Base-by-base conservation (phyloP, 2,888 invertebrate species). In the Galerucella calmariensis region DNA sequence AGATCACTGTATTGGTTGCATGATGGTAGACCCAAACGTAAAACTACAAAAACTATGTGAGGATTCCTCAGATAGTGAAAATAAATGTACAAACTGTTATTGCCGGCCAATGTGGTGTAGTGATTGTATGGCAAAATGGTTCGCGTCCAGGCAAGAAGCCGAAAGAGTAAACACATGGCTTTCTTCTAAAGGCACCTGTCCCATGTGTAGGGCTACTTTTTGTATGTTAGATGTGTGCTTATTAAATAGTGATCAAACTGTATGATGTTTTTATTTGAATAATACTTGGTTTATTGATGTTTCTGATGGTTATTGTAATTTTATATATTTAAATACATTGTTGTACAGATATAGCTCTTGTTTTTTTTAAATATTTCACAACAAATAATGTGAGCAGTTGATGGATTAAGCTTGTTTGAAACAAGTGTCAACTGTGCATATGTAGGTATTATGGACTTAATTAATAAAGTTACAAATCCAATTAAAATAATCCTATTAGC, bases 51-150 rank as follows among this genome's bases (percentile, higher is more conserved):
- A 94, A 93, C 82, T 90, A 90, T 71, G 97, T 83, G 86, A 86
- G 24, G 88, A 85, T n/a, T 77, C 78, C 11, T 88, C 87, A 74
- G 87, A 86, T 69, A 83, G 84, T 14, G 86, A 87, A 75, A 86
- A 84, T 74, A 66, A 66, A 59, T 92, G 92, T 82, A 85, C 82
- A 3, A 88, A 86, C 69, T 95, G 94, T 83, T 92, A 91, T 83
- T 95, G 94, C 85, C 92, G 95, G 69, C 97, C 96, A 35, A 92
- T 97, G 91, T 97, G 97, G 97, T 97, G 97, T 88, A 88, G 91
- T 27, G 91, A 93, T 79, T 97, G 96, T 86, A 91, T 96, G 89
- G 95, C 92, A 0, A 92, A 93, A 83, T 96, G 96, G 96, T 97
- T 96, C 90, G 96, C 95, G 14, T 93, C 95, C 65, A 90, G 95